phyloP scores from a whole-genome alignment of 2,888 invertebrate species.

The Elgonia sp. region DNA sequence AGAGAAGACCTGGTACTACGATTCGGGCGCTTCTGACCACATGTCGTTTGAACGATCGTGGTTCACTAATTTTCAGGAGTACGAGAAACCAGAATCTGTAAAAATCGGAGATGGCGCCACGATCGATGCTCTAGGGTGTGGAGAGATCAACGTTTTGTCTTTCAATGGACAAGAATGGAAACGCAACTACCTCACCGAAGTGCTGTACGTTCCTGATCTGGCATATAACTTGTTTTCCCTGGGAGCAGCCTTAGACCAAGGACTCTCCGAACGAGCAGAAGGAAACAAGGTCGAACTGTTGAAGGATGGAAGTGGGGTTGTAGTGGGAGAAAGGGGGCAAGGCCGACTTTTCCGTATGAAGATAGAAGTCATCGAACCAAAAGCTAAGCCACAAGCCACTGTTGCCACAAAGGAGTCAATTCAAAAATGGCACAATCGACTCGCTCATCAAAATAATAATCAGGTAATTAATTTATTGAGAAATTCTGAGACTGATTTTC shows the following conservation, averaged over 20 bases:
- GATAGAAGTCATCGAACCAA: background rate
- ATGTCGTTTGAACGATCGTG: slow-evolving; percentile 75
- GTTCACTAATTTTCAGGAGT: slow-evolving; percentile 64
- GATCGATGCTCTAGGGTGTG: slow-evolving; percentile 67
- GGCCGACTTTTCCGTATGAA: slow-evolving; percentile 31
- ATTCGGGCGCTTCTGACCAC: slow-evolving; percentile 77
- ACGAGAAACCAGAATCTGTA: slow-evolving; percentile 55
- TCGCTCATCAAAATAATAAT: slow-evolving; percentile 66
- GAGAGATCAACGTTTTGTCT: slow-evolving; percentile 71
- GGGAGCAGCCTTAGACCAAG: slow-evolving; percentile 30
- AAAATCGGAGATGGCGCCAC: slow-evolving; percentile 64
- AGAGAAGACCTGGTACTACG: slow-evolving; percentile 60
- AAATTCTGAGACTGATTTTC: slow-evolving; percentile 64
- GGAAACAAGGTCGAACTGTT: background rate
- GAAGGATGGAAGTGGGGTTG: slow-evolving; percentile 15
- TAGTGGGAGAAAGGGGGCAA: slow-evolving; percentile 23
- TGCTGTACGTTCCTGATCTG: slow-evolving; percentile 19
- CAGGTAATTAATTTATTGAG: slow-evolving; percentile 57
- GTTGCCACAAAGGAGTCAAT: slow-evolving; percentile 33
- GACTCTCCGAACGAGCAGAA: background rate
- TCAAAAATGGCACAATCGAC: slow-evolving; percentile 57
- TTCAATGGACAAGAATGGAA: slow-evolving; percentile 44
- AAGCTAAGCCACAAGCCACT: background rate
- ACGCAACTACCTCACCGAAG: background rate
- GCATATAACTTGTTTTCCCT: slow-evolving; percentile 35